Evolutionary conservation across 37 sponge, comb jelly and placozoan species (phyloP).

Genomic region (Haliclona indistincta): DNA sequence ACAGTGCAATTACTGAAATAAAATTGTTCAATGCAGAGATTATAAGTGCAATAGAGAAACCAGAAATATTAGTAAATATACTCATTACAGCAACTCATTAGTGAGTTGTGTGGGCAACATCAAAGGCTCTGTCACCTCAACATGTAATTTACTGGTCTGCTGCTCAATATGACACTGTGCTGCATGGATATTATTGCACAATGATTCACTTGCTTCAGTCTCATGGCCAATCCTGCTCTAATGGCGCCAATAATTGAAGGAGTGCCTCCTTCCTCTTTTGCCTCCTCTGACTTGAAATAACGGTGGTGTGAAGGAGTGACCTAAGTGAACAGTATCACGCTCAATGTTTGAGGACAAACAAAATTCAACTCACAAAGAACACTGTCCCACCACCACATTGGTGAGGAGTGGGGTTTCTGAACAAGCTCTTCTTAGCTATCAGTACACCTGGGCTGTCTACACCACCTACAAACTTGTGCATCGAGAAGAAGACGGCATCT

Average conservation of each 20-base stretch:
- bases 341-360: not conserved
- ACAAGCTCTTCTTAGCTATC: slow-evolving; percentile 85
- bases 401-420: slow-evolving; percentile 57
- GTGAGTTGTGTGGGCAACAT: too few species aligned
- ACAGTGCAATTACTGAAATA: too few species aligned
- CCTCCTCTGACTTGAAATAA: slow-evolving; percentile 76
- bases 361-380: slow-evolving; percentile 70
- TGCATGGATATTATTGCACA: too few species aligned
- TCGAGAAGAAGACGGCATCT: slow-evolving; percentile 89
- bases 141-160: too few species aligned
- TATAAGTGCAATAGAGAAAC: not conserved
- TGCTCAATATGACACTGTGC: too few species aligned
- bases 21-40: not conserved
- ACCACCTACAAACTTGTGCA: slow-evolving; percentile 95
- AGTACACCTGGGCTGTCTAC: slow-evolving; percentile 86
- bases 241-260: slow-evolving; percentile 85
- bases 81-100: too few species aligned
- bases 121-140: too few species aligned
- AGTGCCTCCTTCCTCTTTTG: slow-evolving; percentile 93
- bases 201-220: slow-evolving; percentile 64
- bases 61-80: too few species aligned
- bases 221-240: slow-evolving; percentile 83
- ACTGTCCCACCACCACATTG: slow-evolving; percentile 90
- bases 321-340: slow-evolving; percentile 9
- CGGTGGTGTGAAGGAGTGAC: slow-evolving; percentile 62